Conservation (phyloP, 2,113 vertebrate genomes). For the Sitta europaea region DNA sequence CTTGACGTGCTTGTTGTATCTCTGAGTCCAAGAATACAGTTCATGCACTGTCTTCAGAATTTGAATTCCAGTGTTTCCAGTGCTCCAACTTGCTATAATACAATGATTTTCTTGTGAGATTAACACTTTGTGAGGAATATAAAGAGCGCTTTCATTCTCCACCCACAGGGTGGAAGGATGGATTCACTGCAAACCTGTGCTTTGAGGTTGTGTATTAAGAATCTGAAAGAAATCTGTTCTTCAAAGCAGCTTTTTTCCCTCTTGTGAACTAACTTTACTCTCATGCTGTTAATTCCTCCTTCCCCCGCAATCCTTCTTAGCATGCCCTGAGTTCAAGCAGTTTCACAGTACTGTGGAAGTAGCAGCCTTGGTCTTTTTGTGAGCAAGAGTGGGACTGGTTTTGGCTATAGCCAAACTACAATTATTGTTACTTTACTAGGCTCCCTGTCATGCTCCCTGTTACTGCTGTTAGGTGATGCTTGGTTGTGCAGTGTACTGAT, state of each 20-base stretch:
- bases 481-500: neutral
- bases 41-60: neutral
- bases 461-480: neutral
- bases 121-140: conserved; percentile 39
- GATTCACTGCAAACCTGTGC: conserved; percentile 45
- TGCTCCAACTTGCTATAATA: neutral
- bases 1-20: neutral
- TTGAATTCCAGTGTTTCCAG: conserved; percentile 41
- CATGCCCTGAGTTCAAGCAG: neutral
- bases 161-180: conserved; percentile 31
- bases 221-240: conserved; percentile 48
- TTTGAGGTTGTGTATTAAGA: conserved; percentile 52
- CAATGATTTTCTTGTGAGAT: conserved; percentile 51
- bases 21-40: conserved; percentile 24
- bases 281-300: conserved; percentile 40
- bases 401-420: neutral
- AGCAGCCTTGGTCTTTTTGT: neutral
- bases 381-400: neutral
- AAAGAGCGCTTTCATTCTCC: conserved; percentile 23
- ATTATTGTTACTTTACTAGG: neutral
- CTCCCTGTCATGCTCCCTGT: neutral
- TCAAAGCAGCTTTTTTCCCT: conserved; percentile 39
- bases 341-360: neutral
- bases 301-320: conserved; percentile 20
- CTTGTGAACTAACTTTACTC: conserved; percentile 46